phyloP scores from a whole-genome alignment of 2,113 vertebrate genomes.

The Petromus typicus region DNA sequence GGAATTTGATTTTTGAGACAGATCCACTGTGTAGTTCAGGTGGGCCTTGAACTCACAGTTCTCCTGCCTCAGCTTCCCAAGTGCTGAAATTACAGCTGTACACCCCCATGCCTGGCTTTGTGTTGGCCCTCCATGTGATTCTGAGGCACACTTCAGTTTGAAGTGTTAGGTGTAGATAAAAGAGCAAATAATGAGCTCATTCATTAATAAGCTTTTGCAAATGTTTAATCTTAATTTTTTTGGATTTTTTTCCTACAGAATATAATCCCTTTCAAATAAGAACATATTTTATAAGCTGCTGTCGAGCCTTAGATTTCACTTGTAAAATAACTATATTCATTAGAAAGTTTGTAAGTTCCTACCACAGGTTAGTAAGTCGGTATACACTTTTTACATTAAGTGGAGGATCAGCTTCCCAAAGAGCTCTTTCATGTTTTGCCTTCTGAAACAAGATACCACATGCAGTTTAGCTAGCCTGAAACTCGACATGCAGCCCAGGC shows the following conservation, averaged over 20 bases:
- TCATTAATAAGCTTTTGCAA: slow-evolving; percentile 23
- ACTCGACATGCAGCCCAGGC: too few species aligned
- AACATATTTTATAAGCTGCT: not conserved
- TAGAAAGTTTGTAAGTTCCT: not conserved
- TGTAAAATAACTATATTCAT: not conserved
- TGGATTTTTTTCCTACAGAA: slow-evolving; percentile 24
- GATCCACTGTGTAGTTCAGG: not conserved
- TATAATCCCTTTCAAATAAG: slow-evolving; percentile 24
- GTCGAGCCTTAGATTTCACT: not conserved
- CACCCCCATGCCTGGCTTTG: not conserved
- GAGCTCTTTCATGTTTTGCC: not conserved
- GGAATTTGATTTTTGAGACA: not conserved
- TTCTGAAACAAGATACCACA: too few species aligned
- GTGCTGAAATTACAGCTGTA: not conserved
- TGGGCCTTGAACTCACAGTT: not conserved
- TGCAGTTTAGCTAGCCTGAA: too few species aligned
- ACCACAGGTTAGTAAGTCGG: not conserved
- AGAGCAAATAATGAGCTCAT: not conserved
- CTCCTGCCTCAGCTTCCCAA: not conserved
- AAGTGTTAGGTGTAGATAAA: not conserved
- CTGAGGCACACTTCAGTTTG: not conserved
- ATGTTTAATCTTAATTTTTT: not conserved
- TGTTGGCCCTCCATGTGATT: not conserved
- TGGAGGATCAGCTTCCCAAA: not conserved
- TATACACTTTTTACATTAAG: not conserved